Percentiles rank a stretch among this genome's conserved stretches.
phyloP scores from a whole-genome alignment of 2,888 invertebrate genomes.

The Clepsis dumicolana region DNA sequence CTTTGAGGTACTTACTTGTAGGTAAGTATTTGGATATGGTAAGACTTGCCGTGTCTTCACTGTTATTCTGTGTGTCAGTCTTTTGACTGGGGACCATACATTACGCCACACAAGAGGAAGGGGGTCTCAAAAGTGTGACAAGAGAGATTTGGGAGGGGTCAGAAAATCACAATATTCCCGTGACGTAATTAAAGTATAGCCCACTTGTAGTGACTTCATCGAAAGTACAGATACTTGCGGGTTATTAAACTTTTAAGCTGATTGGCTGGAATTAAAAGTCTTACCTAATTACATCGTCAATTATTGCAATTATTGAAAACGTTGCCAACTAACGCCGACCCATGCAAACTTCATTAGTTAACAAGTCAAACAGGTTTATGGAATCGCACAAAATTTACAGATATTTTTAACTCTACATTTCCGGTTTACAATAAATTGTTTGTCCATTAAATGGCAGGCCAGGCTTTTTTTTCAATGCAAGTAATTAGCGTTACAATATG shows the following conservation, averaged over 20 bases:
- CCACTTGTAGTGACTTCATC: neutral
- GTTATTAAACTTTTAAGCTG: neutral
- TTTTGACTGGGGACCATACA: too few species aligned
- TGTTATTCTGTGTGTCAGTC: too few species aligned
- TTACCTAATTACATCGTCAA: conserved; percentile 8
- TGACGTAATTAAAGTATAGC: too few species aligned
- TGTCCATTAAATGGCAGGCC: conserved; percentile 20
- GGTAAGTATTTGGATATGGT: too few species aligned
- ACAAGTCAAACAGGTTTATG: neutral
- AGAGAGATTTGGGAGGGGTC: too few species aligned
- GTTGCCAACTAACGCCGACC: conserved; percentile 12
- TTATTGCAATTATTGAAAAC: conserved; percentile 23
- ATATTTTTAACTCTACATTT: conserved; percentile 17
- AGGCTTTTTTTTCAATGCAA: conserved; percentile 14
- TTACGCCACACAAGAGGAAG: too few species aligned
- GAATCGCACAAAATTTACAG: neutral
- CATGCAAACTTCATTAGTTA: conserved; percentile 15
- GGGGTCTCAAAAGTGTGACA: too few species aligned
- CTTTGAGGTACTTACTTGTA: too few species aligned
- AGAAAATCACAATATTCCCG: too few species aligned
- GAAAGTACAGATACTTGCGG: neutral
- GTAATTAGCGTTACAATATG: conserved; percentile 17
- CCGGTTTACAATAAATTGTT: conserved; percentile 26
- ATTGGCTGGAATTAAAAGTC: conserved; percentile 10
- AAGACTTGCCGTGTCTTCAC: too few species aligned